Evolutionary conservation across 2,113 vertebrate species (phyloP).

Genomic region (Apteryx owenii): DNA sequence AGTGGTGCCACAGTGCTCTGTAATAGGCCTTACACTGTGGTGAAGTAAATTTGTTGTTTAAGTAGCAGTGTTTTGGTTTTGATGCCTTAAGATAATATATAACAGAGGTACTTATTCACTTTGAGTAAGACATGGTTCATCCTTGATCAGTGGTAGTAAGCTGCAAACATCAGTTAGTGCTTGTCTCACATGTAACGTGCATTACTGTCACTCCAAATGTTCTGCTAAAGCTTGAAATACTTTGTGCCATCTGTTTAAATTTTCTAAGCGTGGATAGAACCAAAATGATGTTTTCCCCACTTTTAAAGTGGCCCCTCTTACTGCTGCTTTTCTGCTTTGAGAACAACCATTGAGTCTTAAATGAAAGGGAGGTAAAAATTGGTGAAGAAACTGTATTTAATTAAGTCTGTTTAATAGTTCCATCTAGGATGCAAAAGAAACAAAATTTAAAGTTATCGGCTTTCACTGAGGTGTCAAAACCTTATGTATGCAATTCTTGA

Average conservation of each 20-base stretch:
- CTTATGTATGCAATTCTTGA: not conserved
- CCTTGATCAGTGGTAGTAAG: not conserved
- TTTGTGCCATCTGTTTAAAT: not conserved
- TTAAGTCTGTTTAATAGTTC: not conserved
- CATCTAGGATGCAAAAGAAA: not conserved
- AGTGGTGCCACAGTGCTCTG: not conserved
- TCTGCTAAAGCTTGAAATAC: not conserved
- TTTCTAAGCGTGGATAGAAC: not conserved
- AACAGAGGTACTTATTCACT: not conserved
- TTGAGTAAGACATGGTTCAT: not conserved
- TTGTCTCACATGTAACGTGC: not conserved
- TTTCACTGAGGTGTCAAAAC: not conserved
- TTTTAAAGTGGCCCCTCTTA: not conserved
- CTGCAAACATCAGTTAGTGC: not conserved
- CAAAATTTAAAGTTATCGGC: not conserved
- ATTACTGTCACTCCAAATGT: not conserved
- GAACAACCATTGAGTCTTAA: not conserved
- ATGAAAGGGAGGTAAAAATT: not conserved
- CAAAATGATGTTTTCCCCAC: not conserved
- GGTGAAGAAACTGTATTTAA: not conserved
- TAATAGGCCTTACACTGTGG: not conserved
- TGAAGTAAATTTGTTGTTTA: not conserved
- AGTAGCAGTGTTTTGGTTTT: not conserved
- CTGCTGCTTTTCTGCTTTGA: not conserved
- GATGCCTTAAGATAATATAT: not conserved